Evolutionary conservation across 1,140 invertebrate species (phyloP).

Genomic region (Saxidomus purpurata): DNA sequence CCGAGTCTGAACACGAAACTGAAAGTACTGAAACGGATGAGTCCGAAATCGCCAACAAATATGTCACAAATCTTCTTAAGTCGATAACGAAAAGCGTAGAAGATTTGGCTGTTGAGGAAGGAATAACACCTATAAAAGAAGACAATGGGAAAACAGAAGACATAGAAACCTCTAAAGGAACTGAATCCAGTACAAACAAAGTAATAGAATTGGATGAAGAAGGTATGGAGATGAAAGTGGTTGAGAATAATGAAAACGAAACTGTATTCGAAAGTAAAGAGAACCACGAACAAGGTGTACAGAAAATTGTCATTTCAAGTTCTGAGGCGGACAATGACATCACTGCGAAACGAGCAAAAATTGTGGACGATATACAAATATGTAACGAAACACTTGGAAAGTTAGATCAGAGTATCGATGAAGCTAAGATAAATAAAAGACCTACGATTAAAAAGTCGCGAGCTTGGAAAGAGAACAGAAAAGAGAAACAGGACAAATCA

Average conservation of each 20-base stretch:
- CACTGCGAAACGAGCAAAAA: background rate
- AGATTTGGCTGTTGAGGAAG: background rate
- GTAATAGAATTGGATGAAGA: no score
- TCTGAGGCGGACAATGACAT: background rate
- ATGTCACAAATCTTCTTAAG: slow-evolving; percentile 2
- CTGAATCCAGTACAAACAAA: no score
- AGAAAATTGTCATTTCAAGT: background rate
- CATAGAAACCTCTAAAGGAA: no score
- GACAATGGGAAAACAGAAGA: no score
- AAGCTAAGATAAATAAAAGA: background rate
- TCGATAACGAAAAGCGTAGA: background rate
- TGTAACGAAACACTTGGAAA: no score
- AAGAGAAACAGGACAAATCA: slow-evolving; percentile 4
- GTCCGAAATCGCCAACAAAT: background rate
- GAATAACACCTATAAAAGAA: no score
- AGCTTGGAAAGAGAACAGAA: slow-evolving; percentile 4
- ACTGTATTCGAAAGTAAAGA: no score
- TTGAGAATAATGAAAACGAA: no score
- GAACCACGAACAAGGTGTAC: no score
- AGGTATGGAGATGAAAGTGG: no score
- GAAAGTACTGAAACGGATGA: background rate
- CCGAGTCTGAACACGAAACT: background rate
- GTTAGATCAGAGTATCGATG: no score
- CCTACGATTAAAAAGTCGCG: background rate
- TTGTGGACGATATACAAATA: no score